Base-by-base conservation (phyloP, 1,140 invertebrate genomes). In the Penaeus indicus region DNA sequence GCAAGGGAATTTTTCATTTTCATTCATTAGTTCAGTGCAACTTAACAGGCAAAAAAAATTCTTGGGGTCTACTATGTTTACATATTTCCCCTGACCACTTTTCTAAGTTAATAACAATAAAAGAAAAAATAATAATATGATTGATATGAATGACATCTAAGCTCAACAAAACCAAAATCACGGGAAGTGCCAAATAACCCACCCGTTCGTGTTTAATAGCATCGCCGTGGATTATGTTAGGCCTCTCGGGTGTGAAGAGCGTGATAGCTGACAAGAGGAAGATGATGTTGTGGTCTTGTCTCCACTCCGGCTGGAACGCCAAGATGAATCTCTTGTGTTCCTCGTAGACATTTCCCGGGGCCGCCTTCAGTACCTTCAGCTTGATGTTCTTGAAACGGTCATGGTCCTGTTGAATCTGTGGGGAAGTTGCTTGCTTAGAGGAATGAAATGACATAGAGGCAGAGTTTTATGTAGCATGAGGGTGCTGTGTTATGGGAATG, bases 181-280 rank as follows among this genome's bases (percentile, higher is more conserved):
- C 32, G 22, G 3, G 3, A 54, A 54, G 3, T 10, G 13, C 47
- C 47, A 64, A 22, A 84, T 13, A 72, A 85, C 82, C 63, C 63
- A 91, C 91, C 91, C 98, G 97, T 93, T 98, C 97, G 78, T 97
- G 93, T 93, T 96, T 96, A 87, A 99, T 96, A 32, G 97, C 95
- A 92, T 97, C 96, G 62, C 95, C 94, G 92, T 98, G 96, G 85
- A 97, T 95, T 16, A 98, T 95, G 91, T 95, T 95, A 8, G 96
- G 94, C 86, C 97, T 93, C 89, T 97, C 95, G 0, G 97, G 96
- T 54, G 96, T 96, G 92, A 98, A 98, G 21, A 98, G 93, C 77
- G 97, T 94, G 91, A 99, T 98, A 83, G 97, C 97, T 92, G 96
- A 96, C 91, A 99, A 94, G 86, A 98, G 96, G 19, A 98, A 94